Conservation (phyloP, 2,113 vertebrate species). For the Cathartes aura region DNA sequence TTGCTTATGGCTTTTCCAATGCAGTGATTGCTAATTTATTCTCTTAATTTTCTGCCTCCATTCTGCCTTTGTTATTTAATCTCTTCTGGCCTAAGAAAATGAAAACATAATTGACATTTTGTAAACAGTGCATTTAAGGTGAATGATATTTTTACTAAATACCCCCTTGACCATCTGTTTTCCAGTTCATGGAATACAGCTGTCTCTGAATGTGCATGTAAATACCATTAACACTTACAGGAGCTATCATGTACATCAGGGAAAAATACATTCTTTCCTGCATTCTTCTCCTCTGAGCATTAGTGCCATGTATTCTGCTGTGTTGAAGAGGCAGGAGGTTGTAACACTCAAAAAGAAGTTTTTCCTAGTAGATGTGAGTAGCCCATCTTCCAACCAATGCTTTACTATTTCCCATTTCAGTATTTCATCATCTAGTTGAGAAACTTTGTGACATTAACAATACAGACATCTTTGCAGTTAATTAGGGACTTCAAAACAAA, state of each 20-base stretch:
- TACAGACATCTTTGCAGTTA: background rate
- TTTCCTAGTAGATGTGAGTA: background rate
- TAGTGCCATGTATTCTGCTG: background rate
- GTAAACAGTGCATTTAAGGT: background rate
- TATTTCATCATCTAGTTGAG: background rate
- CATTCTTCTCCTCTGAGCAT: background rate
- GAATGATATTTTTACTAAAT: background rate
- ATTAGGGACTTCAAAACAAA: background rate
- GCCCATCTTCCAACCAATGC: background rate
- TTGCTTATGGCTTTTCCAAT: background rate
- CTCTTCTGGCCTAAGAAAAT: background rate
- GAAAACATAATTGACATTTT: background rate
- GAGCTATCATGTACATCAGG: background rate
- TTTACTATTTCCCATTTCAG: background rate
- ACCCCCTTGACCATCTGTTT: background rate
- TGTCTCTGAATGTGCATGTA: background rate
- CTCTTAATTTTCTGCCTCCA: background rate
- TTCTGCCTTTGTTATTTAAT: background rate
- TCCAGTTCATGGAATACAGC: background rate
- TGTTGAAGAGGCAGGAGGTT: background rate
- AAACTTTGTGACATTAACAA: background rate
- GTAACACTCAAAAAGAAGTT: background rate
- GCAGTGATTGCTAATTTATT: background rate
- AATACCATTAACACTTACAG: background rate
- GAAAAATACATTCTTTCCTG: background rate